Conservation (phyloP, 2,888 invertebrate genomes). For the Eucriotettix oculatus region DNA sequence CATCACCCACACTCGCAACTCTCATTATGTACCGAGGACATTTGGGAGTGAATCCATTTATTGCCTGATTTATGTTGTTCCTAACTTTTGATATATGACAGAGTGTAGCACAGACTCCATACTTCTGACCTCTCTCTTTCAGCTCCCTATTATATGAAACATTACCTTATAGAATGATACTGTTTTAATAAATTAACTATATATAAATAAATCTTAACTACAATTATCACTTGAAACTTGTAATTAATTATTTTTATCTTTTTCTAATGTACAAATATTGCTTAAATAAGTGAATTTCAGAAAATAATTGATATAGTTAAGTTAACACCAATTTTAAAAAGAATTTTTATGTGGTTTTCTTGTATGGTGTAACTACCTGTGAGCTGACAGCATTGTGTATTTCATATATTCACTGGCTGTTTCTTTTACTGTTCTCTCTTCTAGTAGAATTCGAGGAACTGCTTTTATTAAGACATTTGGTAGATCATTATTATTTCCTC, state of each 20-base stretch:
- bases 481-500: constrained; percentile 51
- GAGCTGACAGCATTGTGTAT: constrained; percentile 64
- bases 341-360: no score
- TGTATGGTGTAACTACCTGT: constrained; percentile 27
- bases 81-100: constrained; percentile 49
- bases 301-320: no score
- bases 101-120: constrained; percentile 54
- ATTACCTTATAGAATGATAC: no score
- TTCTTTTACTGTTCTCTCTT: constrained; percentile 66
- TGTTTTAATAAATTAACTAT: no score
- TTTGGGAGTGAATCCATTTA: constrained; percentile 2
- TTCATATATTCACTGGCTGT: constrained; percentile 69
- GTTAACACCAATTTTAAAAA: no score
- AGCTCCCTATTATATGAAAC: constrained; percentile 38
- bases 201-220: no score
- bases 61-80: not conserved
- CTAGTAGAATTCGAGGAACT: constrained; percentile 60
- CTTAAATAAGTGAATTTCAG: no score
- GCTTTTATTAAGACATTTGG: constrained; percentile 54
- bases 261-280: no score
- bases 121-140: constrained; percentile 54
- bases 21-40: constrained; percentile 42
- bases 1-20: constrained; percentile 60
- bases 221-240: no score
- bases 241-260: no score